A percentile compares a stretch with the other conserved stretches of the same genome.
Conservation (phyloP, 1,140 invertebrate species). For the Diorhabda sublineata region DNA sequence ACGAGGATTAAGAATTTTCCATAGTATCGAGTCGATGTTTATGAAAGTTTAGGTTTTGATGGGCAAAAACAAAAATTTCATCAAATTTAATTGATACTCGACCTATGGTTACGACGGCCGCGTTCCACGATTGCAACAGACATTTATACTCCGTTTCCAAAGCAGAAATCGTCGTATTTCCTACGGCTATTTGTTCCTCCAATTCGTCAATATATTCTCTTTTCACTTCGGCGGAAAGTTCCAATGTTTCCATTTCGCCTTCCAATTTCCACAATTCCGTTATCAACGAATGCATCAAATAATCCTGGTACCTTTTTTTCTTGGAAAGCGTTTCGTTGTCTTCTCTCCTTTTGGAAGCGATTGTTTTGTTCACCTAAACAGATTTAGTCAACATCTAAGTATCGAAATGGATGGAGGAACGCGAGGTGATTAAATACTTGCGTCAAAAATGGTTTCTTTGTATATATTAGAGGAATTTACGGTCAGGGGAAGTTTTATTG, state of each 20-base stretch:
- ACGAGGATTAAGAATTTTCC: no score
- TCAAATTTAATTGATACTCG: no score
- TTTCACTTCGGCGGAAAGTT: conserved; percentile 54
- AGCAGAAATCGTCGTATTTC: conserved; percentile 62
- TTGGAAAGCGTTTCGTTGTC: conserved; percentile 51
- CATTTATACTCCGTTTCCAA: conserved; percentile 64
- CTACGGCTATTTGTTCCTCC: conserved; percentile 53
- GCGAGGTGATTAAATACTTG: no score
- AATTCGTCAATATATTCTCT: conserved; percentile 52
- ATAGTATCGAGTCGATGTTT: no score
- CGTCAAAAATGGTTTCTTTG: no score
- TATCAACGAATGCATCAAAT: conserved; percentile 52
- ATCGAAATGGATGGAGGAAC: no score
- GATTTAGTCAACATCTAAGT: no score
- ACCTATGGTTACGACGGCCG: conserved; percentile 62
- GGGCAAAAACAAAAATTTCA: no score
- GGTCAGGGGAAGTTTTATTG: no score
- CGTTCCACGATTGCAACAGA: conserved; percentile 67
- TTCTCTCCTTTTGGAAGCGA: conserved; percentile 53
- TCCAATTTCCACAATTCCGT: conserved; percentile 55
- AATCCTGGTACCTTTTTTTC: conserved; percentile 54
- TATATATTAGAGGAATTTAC: no score
- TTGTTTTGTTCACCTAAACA: conserved; percentile 51
- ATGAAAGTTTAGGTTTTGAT: no score
- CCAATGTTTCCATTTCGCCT: conserved; percentile 50